Base-by-base conservation (phyloP, 2,113 vertebrate genomes). In the Bombycilla garrulus region DNA sequence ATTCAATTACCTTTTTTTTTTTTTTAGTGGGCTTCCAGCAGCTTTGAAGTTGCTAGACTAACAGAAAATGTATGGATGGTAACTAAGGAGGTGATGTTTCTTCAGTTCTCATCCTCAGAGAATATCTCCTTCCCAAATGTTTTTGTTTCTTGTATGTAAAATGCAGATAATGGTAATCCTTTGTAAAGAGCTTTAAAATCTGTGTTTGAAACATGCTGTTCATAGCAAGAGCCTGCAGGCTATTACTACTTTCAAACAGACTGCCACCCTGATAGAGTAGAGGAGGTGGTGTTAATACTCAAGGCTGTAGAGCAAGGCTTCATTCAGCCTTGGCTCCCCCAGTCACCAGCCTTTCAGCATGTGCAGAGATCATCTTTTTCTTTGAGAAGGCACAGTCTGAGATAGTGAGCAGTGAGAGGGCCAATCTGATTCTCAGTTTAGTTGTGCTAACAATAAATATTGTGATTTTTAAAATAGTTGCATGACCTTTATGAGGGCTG, bases 71-170 rank as follows among this genome's bases (percentile, higher is more conserved):
- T 47, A 14, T 54, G 51, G 40, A n/a, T 57, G 28, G 31, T 73
- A 92, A 81, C 25, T 40, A 57, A 65, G 42, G 35, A 81, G 25
- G 15, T 80, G 56, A 48, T 20, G 11, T 71, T 93, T 76, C 61
- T 81, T 87, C 44, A 81, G 11, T 85, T 94, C 53, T 90, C 42
- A 50, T 77, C 50, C 74, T 69, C 36, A 29, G n/a, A 72, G 64
- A 88, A 33, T 61, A 50, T 61, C 51, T 70, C 62, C 23, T 74
- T 93, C 51, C 44, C 56, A 44, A 86, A 67, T 51, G 12, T 44
- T 94, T 86, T 93, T 90, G 42, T 92, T 88, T 81, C 48, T 60
- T 71, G 35, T 73, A 60, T 96, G 93, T 88, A 86, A 92, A 94
- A 90, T 45, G 47, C 48, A 90, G 83, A 91, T 88, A 84, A 91